Evolutionary conservation across 2,888 invertebrate genomes (phyloP), one percentile per base, ranked within the genome.

Genomic region (Aricia artaxerxes): DNA sequence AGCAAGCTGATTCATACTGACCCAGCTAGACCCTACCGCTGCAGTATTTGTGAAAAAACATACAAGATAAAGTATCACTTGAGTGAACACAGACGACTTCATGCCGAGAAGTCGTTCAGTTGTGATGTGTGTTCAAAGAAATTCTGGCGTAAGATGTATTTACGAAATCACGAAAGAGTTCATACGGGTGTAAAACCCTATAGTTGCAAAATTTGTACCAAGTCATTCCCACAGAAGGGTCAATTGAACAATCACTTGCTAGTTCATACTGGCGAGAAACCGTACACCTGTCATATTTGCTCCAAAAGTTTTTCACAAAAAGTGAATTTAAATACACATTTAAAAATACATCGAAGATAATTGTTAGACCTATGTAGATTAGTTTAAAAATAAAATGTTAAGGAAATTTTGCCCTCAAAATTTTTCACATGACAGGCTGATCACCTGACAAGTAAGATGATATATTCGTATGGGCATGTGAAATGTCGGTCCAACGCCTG

Each of bases 81-180:
- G 35, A 5, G 0, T 38, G 13, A 5, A 5, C 69, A 69, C 16
- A 69, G 35, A 69, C 13, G 7, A 5, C 3, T 13, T 35, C 69
- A 69, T 16, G 13, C 1, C 16, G 35, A 69, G 5, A 69, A 69
- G 31, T 1, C 35, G 13, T 69, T 24, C 16, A 69, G 13, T 35
- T 69, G 69, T 24, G 69, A 69, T 69, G 5, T 69, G 31, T 69
- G 69, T 69, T 69, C 69, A 35, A 69, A 38, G 35, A 69, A 69
- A 69, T 69, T 69, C 69, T 13, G 35, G 13, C 35, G 35, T 13
- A 69, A 13, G 35, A 4, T 35, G 5, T 9, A 11, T 69, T 38
- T 69, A 35, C 31, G 35, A 4, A 35, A 35, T 11, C 69, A 69
- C 69, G 1, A 11, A 35, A 69, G 35, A 69, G 16, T 38, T 69